A percentile compares a stretch with the other conserved stretches of the same genome.
phyloP scores from a whole-genome alignment of 2,797 vertebrate genomes.

The Neopelma chrysocephalum region DNA sequence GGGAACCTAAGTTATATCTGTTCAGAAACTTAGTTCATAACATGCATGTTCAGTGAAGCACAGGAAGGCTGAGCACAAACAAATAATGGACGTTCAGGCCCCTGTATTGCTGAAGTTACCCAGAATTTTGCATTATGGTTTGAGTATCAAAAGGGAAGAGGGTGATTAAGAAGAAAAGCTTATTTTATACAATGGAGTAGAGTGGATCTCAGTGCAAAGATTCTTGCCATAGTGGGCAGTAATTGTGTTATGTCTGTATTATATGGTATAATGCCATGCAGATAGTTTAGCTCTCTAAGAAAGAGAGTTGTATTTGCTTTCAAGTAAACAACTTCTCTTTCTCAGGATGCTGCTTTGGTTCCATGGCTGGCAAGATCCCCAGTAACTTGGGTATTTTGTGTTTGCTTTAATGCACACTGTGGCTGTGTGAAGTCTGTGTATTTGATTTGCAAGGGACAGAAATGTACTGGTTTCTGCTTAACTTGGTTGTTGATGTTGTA shows the following conservation, averaged over 20 bases:
- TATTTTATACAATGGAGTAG: not conserved
- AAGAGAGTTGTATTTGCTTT: not conserved
- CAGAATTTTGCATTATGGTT: not conserved
- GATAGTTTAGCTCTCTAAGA: not conserved
- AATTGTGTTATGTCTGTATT: not conserved
- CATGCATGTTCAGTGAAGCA: not conserved
- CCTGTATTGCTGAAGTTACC: not conserved
- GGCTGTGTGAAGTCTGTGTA: not conserved
- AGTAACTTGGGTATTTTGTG: not conserved
- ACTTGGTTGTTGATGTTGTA: not conserved
- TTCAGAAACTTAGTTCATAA: not conserved
- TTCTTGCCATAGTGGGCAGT: not conserved
- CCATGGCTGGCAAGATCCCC: not conserved
- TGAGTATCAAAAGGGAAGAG: not conserved
- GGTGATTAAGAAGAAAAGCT: not conserved
- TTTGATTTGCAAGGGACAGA: slow-evolving; percentile 27
- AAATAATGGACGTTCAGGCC: not conserved
- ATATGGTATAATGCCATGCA: not conserved
- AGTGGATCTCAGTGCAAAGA: not conserved
- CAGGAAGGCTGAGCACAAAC: not conserved
- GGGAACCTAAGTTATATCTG: not conserved
- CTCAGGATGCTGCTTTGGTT: not conserved
- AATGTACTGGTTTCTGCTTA: not conserved
- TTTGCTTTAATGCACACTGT: not conserved
- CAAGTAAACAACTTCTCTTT: not conserved